Evolutionary conservation across 2,113 vertebrate species (phyloP), one percentile per base, ranked within the genome.

Genomic region (Fulmarus glacialis): DNA sequence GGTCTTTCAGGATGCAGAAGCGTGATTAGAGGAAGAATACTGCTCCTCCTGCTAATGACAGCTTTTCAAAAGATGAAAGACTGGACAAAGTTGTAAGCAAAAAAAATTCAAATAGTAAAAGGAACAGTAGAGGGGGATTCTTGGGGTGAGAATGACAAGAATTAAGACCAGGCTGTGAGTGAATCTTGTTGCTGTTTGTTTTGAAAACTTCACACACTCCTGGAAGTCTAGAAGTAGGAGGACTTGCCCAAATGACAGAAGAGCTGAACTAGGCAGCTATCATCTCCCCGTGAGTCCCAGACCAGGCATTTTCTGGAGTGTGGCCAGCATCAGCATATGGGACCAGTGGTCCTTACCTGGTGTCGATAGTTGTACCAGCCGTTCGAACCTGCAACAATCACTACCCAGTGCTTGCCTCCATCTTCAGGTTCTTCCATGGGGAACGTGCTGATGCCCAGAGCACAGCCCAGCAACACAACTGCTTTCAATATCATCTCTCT

Each of bases 281-380:
- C 45, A 87, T 15, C 14, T 59, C 52, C 52, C 60, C 1, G 0
- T 0, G 2, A 63, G 27, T 48, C 34, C 17, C 47, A 34, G 47
- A 58, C 26, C 47, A 62, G 29, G n/a, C 11, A 5, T 34, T 42
- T 42, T 48, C 36, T 36, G 68, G 27, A 64, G 42, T 0, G 9
- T 12, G 22, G 26, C 43, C 58, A 78, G 53, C 12, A 75, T 5
- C 18, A 72, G 18, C 67, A 58, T 1, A 20, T 7, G 45, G 36
- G 42, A 77, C 4, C 63, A 62, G 52, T 1, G 4, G 29, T 70
- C 63, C 98, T 98, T 97, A 99, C 99, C 99, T 99, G 99, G 96
- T 99, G 99, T 75, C 99, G 98, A 84, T 99, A 99, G 98, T 99
- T 99, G 97, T 99, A 99, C 99, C 99, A 99, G 97, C 99, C 98